These are phyloP conservation scores for Acanthosoma haemorrhoidale DNA, from an alignment of 2,888 invertebrate species.

Conservation along the genomic window DNA sequence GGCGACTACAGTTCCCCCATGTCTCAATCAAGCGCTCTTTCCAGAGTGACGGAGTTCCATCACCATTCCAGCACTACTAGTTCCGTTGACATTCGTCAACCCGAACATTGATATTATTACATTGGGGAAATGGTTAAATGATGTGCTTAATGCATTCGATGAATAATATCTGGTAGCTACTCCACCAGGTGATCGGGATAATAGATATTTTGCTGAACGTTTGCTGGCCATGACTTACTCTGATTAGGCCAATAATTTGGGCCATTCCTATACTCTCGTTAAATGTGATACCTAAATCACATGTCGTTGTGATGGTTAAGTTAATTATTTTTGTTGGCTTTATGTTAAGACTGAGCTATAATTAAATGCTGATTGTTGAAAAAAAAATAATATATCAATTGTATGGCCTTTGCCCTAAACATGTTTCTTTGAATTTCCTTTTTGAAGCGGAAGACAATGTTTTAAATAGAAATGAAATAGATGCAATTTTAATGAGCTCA, in stretches of 20 bases:
- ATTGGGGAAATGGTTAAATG: background rate
- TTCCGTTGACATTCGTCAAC: background rate
- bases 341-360: background rate
- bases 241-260: background rate
- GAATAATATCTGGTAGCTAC: too few species aligned
- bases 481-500: too few species aligned
- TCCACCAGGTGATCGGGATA: too few species aligned
- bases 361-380: too few species aligned
- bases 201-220: too few species aligned
- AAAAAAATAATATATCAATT: too few species aligned
- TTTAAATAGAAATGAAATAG: too few species aligned
- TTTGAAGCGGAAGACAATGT: too few species aligned
- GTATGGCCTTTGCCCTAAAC: too few species aligned
- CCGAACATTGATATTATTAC: background rate
- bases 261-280: background rate
- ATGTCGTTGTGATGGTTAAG: background rate
- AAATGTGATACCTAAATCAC: background rate
- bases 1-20: slow-evolving; percentile 58
- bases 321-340: background rate
- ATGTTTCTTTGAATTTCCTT: too few species aligned
- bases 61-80: slow-evolving; percentile 38
- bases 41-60: slow-evolving; percentile 48
- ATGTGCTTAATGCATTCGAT: background rate
- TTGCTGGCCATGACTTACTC: too few species aligned
- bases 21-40: slow-evolving; percentile 63